A percentile compares a stretch with the other conserved stretches of the same genome.
These are phyloP conservation scores for Habrosyne pyritoides DNA, from an alignment of 2,888 invertebrate genomes.

Conservation along the genomic window DNA sequence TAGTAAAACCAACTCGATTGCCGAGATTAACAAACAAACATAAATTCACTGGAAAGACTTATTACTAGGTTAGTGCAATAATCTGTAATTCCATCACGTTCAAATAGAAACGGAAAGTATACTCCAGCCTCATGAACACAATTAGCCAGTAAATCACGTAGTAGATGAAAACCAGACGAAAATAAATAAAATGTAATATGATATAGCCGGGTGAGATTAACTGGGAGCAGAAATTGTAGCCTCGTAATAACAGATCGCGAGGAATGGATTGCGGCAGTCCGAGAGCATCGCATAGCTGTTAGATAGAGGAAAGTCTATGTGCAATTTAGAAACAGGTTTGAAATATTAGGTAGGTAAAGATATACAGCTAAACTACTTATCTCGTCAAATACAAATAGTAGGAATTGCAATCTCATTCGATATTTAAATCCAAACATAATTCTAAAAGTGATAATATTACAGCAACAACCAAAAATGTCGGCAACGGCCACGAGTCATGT, in stretches of 20 bases:
- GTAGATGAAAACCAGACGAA: slow-evolving; percentile 35
- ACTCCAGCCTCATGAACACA: slow-evolving; percentile 30
- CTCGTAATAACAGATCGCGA: slow-evolving; percentile 16
- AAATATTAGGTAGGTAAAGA: neutral
- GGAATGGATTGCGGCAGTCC: slow-evolving; percentile 7
- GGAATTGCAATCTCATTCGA: neutral
- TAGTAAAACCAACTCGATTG: neutral
- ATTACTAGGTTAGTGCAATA: slow-evolving; percentile 4
- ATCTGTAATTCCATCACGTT: slow-evolving; percentile 22
- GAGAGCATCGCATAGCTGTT: slow-evolving; percentile 3
- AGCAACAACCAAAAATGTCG: slow-evolving; percentile 63
- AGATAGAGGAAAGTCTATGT: neutral
- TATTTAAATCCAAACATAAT: neutral
- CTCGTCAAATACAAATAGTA: neutral
- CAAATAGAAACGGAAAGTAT: slow-evolving; percentile 32
- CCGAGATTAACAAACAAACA: neutral
- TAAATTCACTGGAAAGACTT: neutral
- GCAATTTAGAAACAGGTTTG: slow-evolving; percentile 1
- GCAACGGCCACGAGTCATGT: slow-evolving; percentile 79
- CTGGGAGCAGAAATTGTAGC: slow-evolving; percentile 14
- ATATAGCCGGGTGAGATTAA: slow-evolving; percentile 12
- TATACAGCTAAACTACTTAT: slow-evolving; percentile 1
- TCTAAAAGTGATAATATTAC: slow-evolving; percentile 15
- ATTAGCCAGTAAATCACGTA: slow-evolving; percentile 58
- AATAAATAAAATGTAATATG: slow-evolving; percentile 39